Evolutionary conservation across 2,113 vertebrate species (phyloP), one percentile per base, ranked within the genome.

Genomic region (Carassius gibelio): DNA sequence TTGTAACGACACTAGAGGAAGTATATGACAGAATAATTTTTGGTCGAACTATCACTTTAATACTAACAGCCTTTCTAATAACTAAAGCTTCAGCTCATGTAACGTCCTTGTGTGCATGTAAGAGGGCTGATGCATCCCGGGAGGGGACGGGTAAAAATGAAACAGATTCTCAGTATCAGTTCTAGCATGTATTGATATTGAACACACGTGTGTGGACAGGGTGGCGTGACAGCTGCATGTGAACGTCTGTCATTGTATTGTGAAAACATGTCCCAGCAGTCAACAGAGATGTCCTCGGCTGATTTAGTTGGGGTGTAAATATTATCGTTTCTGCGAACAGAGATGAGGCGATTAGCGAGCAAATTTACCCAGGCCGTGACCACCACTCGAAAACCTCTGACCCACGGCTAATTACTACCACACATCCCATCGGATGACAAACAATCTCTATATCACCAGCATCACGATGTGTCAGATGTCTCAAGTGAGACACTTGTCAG

Each of bases 191-290:
- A 88, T 89, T 93, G 91, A 93, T 88, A 92, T 19, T 90, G 84
- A 88, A 93, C 89, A 92, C 89, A 92, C 30, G 30, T 86, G 64
- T 75, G 91, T 90, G 86, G 90, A 93, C 80, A 92, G 83, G 81
- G 75, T 88, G 76, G 89, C 74, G 79, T 93, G 91, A 91, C 87
- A 86, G 45, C 64, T 86, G 90, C 92, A 88, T 90, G 90, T 91
- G 90, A 91, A 92, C 82, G 64, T 86, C 23, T 84, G 81, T 86
- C 61, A 62, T 83, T 88, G 71, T 95, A 93, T 95, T 94, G 89
- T 94, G 92, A 76, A 92, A 95, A 95, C 94, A 95, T 48, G n/a
- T 34, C 30, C 42, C 45, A 87, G 89, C 81, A 89, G 92, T 92
- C 91, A 92, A 87, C 91, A 90, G 75, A 91, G 92, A 94, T 93